These are phyloP conservation scores for Phainopepla nitens DNA, from an alignment of 2,113 vertebrate species.

Conservation along the genomic window DNA sequence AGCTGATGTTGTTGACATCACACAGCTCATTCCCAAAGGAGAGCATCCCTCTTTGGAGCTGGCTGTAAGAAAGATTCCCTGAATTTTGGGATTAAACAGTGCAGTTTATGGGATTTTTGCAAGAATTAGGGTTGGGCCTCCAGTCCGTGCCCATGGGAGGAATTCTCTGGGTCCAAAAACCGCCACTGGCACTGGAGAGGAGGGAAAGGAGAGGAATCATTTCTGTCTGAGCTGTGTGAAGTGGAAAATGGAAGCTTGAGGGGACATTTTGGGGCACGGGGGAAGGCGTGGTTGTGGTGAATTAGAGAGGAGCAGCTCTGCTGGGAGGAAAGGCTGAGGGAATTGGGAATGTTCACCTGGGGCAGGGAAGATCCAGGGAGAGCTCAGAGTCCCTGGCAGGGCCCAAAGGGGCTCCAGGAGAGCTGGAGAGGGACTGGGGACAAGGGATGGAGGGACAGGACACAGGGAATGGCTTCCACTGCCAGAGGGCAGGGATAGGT, in stretches of 20 bases:
- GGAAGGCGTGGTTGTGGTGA: not conserved
- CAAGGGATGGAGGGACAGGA: not conserved
- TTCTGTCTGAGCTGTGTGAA: not conserved
- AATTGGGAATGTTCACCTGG: not conserved
- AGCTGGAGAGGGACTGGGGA: not conserved
- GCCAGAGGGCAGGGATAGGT: not conserved
- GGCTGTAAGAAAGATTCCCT: rapidly evolving
- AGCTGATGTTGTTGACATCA: not conserved
- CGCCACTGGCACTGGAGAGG: not conserved
- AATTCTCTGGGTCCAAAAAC: not conserved
- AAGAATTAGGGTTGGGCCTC: not conserved
- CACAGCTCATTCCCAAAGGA: too few species aligned
- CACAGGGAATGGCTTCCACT: not conserved
- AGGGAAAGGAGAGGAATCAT: not conserved
- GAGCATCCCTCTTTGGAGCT: not conserved
- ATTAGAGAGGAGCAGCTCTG: not conserved
- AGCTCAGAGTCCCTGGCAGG: not conserved
- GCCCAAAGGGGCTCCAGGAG: not conserved
- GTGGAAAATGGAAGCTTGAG: not conserved
- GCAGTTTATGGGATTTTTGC: rapidly evolving
- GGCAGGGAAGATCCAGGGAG: too few species aligned
- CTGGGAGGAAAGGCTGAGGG: not conserved
- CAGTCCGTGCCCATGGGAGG: not conserved
- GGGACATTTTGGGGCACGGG: not conserved
- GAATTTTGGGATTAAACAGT: rapidly evolving